Percentiles rank a stretch among this genome's conserved stretches.
These are phyloP conservation scores for Galendromus occidentalis DNA, from an alignment of 1,140 invertebrate species.

Conservation along the genomic window DNA sequence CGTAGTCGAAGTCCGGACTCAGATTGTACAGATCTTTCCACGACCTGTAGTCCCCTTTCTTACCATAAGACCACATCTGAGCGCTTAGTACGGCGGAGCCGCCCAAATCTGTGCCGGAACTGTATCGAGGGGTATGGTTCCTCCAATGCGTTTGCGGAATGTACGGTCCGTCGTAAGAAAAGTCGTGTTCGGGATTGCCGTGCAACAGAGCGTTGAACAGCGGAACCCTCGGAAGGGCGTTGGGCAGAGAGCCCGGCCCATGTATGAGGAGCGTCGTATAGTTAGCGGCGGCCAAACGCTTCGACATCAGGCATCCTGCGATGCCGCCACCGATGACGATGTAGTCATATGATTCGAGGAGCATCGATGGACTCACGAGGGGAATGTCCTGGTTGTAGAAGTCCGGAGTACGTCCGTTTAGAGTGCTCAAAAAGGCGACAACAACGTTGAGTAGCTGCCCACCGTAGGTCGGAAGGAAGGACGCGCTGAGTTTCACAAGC, in stretches of 20 bases:
- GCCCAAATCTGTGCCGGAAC: neutral
- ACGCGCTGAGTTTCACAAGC: no score
- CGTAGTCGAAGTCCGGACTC: neutral
- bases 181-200: neutral
- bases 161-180: neutral
- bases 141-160: neutral
- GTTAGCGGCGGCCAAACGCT: conserved; percentile 29
- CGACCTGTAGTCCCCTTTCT: neutral
- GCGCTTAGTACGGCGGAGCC: neutral
- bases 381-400: no score
- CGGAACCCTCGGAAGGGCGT: neutral
- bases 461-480: no score
- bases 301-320: conserved; percentile 31
- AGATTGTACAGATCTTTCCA: neutral
- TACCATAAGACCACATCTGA: neutral
- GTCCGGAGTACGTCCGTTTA: no score
- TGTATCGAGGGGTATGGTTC: neutral
- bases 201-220: neutral
- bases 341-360: conserved; percentile 11
- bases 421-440: no score
- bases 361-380: no score
- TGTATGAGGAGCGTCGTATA: conserved; percentile 21
- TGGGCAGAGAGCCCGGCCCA: conserved; percentile 42
- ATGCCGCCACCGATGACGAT: conserved; percentile 30
- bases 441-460: no score